These are phyloP conservation scores for Mormoops blainvillei DNA, from an alignment of 2,113 vertebrate species.

Conservation along the genomic window DNA sequence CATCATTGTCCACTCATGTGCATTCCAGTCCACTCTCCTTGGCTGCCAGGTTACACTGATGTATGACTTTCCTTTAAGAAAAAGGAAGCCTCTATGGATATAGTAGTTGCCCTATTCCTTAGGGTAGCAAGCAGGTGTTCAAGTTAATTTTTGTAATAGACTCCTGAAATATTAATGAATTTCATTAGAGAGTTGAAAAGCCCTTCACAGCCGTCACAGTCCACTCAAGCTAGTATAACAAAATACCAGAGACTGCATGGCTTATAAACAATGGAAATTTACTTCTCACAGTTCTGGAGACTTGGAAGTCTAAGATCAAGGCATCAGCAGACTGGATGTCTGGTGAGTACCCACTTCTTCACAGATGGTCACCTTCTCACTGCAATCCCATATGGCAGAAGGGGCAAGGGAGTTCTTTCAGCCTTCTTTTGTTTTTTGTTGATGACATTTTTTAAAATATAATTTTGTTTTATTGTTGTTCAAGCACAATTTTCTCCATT, in stretches of 20 bases:
- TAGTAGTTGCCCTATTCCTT: not conserved
- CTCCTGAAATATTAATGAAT: not conserved
- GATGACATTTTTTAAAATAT: too few relatives aligned
- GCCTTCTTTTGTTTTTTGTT: too few relatives aligned
- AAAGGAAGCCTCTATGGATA: not conserved
- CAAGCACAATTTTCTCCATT: too few relatives aligned
- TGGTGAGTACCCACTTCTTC: not conserved
- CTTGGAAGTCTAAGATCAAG: not conserved
- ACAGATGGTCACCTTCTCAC: not conserved
- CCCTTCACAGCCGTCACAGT: not conserved
- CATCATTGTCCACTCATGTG: too few relatives aligned
- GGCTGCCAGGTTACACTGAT: too few relatives aligned
- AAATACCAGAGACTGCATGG: not conserved
- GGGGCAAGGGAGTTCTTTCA: not conserved
- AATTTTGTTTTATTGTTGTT: too few relatives aligned
- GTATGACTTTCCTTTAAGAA: not conserved
- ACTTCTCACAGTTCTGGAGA: not conserved
- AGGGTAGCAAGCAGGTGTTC: not conserved
- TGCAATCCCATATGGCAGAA: not conserved
- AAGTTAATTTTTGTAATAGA: not conserved
- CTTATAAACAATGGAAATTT: not conserved
- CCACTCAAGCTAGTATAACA: not conserved
- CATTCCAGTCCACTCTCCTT: too few relatives aligned
- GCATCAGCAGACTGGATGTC: not conserved
- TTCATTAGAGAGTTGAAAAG: not conserved